Evolutionary conservation across 1,140 invertebrate genomes (phyloP).

Genomic region (Drosophila sturtevanti): DNA sequence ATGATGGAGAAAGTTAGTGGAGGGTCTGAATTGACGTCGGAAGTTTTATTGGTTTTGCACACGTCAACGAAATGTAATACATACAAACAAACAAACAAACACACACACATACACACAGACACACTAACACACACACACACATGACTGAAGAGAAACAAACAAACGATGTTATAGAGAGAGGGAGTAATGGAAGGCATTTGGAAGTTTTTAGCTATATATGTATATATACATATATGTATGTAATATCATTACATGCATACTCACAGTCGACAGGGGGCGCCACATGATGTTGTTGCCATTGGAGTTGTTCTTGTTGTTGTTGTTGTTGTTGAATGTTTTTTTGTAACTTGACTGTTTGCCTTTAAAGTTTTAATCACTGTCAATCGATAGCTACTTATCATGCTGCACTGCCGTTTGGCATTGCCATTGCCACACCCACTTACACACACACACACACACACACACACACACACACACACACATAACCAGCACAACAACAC

Average conservation of each 20-base stretch:
- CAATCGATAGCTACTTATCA: constrained; percentile 81
- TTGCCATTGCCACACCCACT: constrained; percentile 3
- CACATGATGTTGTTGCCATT: constrained; percentile 6
- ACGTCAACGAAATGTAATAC: constrained; percentile 79
- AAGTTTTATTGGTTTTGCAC: constrained; percentile 81
- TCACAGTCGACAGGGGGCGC: constrained; percentile 19
- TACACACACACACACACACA: too few relatives aligned
- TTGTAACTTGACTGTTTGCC: constrained; percentile 78
- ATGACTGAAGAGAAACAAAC: neutral
- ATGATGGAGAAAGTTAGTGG: neutral
- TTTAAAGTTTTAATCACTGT: constrained; percentile 81
- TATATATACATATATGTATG: constrained; percentile 1
- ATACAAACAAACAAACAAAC: constrained; percentile 8
- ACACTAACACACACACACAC: too few relatives aligned
- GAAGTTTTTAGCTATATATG: constrained; percentile 3
- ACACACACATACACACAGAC: neutral
- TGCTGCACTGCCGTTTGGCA: constrained; percentile 49
- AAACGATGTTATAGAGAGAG: neutral
- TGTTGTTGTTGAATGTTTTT: constrained; percentile 40
- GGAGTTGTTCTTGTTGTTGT: neutral
- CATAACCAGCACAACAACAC: too few relatives aligned
- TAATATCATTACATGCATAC: constrained; percentile 76
- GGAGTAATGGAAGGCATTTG: neutral
- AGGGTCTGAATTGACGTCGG: constrained; percentile 67
- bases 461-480: too few relatives aligned